These are phyloP conservation scores for Pachliopta kotzebuea DNA, from an alignment of 2,888 invertebrate genomes.

Conservation along the genomic window DNA sequence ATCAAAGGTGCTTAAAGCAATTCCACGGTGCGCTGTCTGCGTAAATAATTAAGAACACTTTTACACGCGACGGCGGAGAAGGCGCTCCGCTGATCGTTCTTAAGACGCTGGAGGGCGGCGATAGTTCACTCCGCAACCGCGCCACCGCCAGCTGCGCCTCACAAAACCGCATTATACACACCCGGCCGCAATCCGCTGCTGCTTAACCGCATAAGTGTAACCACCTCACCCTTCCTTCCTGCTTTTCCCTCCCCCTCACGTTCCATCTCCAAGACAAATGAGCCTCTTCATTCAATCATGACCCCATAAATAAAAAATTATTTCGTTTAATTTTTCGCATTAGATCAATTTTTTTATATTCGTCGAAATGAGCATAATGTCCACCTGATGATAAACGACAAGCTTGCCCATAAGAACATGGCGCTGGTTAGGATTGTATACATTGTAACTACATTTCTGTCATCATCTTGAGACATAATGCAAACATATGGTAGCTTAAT, in stretches of 20 bases:
- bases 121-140: slow-evolving; percentile 25
- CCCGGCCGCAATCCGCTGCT: slow-evolving; percentile 15
- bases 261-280: slow-evolving; percentile 7
- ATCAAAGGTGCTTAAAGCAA: slow-evolving; percentile 44
- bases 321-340: no score
- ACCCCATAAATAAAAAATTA: background rate
- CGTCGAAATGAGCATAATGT: no score
- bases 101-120: slow-evolving; percentile 29
- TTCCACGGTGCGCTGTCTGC: slow-evolving; percentile 51
- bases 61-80: slow-evolving; percentile 44
- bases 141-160: slow-evolving; percentile 30
- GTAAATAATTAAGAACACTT: slow-evolving; percentile 74
- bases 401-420: no score
- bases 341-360: no score
- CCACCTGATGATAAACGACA: no score
- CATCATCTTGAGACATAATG: no score
- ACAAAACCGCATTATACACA: slow-evolving; percentile 17
- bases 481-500: no score
- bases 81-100: slow-evolving; percentile 32
- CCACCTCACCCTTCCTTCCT: no score
- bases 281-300: background rate
- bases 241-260: background rate
- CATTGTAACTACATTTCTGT: no score
- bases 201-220: slow-evolving; percentile 11
- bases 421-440: no score